These are phyloP conservation scores for Sitta europaea DNA, from an alignment of 2,113 vertebrate species.

Conservation along the genomic window DNA sequence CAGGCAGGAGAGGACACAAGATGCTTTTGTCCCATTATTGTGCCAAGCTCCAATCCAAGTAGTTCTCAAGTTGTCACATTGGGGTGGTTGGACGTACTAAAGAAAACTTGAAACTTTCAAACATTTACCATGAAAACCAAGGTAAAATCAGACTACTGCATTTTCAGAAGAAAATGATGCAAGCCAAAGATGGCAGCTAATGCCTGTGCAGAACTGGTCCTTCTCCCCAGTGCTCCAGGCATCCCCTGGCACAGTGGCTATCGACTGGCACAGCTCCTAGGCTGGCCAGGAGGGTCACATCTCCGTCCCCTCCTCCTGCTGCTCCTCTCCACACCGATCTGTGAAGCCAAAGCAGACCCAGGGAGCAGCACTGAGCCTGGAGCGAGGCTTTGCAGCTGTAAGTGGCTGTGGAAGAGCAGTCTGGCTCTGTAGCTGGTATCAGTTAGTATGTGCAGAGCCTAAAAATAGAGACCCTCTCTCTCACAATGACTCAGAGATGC, in stretches of 20 bases:
- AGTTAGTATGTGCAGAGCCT: constrained; percentile 25
- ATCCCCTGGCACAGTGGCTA: too few species aligned
- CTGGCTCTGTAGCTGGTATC: background rate
- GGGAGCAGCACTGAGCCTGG: background rate
- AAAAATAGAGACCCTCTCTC: constrained; percentile 65
- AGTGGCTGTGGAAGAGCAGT: background rate
- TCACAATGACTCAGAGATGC: constrained; percentile 60
- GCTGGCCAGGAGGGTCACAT: background rate
- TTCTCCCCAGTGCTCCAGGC: background rate
- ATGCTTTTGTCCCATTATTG: background rate
- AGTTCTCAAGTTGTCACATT: background rate
- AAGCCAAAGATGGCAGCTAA: accelerated
- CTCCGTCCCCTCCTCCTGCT: background rate
- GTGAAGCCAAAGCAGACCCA: background rate
- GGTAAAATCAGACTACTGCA: background rate
- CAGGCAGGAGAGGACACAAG: background rate
- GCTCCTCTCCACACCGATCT: background rate
- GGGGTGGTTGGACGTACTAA: background rate
- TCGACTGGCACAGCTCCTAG: background rate
- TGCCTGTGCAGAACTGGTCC: background rate
- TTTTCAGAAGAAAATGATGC: background rate
- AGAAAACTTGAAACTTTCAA: background rate
- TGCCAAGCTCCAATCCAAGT: background rate
- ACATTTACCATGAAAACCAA: background rate
- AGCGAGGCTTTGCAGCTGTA: accelerated